Base-by-base conservation (phyloP, 2,888 invertebrate species). In the Callyntrura guangdongensis region DNA sequence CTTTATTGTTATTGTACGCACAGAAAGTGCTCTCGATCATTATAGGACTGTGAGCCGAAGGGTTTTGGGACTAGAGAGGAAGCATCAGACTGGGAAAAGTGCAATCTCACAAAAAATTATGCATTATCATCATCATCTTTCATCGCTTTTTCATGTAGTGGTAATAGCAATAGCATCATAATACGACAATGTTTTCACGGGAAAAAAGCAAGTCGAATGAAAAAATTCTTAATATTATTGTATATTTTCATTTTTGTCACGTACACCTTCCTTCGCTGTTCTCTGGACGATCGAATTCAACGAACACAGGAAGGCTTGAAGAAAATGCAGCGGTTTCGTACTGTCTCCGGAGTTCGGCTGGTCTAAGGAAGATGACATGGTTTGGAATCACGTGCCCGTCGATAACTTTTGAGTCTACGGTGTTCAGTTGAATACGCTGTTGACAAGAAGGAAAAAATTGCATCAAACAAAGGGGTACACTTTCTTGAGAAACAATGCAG, bases 351-450 rank as follows among this genome's bases (percentile, higher is more conserved):
- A 96, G 96, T 0, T 98, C 97, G 17, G 98, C 97, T 93, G 97
- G 96, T 64, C 94, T 93, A 0, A 98, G 98, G 95, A 98, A 98
- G 88, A 98, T 96, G 27, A 98, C 98, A 94, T 97, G 96, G 94
- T 97, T 97, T 0, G 98, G 98, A 93, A 99, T 97, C 85, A 99
- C 97, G 95, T 99, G 98, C 0, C 98, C 98, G 95, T 98, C 98
- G 92, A 98, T 97, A 87, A 98, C 98, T 95, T 97, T 97, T 74
- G 96, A 96, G 95, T 98, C 98, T 91, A 98, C 97, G 94, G 97
- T 96, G 94, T 97, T 97, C 47, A 97, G 96, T 92, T 97, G 96
- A 11, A 97, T 96, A 25, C 96, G 96, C 91, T 94, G 91, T 61
- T 86, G 89, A 56, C 20, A 64, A 64, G 36, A 61, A 77, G 20